Conservation (phyloP, 2,888 invertebrate genomes). For the Pandemis heparana region DNA sequence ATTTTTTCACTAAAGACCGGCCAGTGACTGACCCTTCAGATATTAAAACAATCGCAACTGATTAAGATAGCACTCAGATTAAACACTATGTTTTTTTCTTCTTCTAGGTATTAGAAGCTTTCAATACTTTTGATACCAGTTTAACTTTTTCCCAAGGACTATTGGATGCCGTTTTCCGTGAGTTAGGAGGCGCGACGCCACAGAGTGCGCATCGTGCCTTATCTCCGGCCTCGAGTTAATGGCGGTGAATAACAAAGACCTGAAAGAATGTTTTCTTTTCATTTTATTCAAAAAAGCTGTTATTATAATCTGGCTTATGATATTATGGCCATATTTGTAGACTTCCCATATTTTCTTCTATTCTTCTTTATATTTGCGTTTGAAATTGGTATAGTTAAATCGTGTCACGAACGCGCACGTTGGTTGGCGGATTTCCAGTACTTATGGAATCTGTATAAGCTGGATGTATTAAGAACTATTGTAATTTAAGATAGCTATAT, state of each 20-base stretch:
- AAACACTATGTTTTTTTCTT: no score
- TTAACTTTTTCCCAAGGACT: neutral
- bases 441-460: neutral
- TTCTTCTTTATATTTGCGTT: neutral
- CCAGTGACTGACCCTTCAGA: no score
- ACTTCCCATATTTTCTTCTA: neutral
- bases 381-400: conserved; percentile 8
- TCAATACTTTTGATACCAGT: neutral
- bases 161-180: conserved; percentile 28
- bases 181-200: conserved; percentile 16
- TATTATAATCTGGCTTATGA: conserved; percentile 35
- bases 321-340: conserved; percentile 28
- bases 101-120: neutral
- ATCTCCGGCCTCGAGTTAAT: conserved; percentile 39
- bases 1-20: no score
- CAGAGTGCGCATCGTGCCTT: conserved; percentile 34
- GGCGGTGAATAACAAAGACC: conserved; percentile 38
- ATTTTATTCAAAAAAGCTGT: conserved; percentile 34
- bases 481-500: neutral
- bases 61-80: no score
- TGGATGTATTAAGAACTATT: neutral
- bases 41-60: no score
- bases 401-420: neutral
- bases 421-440: neutral
- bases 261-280: conserved; percentile 40